A percentile compares a stretch with the other conserved stretches of the same genome.
These are phyloP conservation scores for Drosophila ohnishii DNA, from an alignment of 1,140 invertebrate genomes.

Conservation along the genomic window DNA sequence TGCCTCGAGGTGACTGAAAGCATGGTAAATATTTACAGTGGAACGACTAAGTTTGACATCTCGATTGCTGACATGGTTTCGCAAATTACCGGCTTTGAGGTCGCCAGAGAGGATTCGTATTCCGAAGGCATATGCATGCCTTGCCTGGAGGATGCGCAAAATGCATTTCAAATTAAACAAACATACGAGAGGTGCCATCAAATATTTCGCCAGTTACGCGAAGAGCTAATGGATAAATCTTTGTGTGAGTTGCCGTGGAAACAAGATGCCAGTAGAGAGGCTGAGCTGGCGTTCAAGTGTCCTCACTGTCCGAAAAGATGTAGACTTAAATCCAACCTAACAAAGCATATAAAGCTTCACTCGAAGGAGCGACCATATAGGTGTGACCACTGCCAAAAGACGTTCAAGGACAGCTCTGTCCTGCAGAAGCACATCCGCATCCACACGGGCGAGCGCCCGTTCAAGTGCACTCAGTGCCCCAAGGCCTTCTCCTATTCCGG, in stretches of 20 bases:
- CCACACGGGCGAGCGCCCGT: background rate
- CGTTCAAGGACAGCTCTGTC: background rate
- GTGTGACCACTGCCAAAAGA: background rate
- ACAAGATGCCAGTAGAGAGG: background rate
- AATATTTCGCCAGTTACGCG: background rate
- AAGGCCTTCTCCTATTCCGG: background rate
- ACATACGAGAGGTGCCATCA: background rate
- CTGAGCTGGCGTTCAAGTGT: background rate
- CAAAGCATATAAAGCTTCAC: background rate
- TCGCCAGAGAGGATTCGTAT: background rate
- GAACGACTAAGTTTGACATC: background rate
- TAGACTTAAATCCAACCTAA: background rate
- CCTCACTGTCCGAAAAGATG: background rate
- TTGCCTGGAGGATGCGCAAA: background rate
- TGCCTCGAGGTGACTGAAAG: background rate
- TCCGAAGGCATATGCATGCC: background rate
- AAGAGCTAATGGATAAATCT: background rate
- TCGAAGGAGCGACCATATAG: background rate
- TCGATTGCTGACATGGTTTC: background rate
- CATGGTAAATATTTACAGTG: background rate
- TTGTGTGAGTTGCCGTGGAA: too few relatives aligned
- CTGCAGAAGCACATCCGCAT: background rate
- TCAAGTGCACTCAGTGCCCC: conserved; percentile 3
- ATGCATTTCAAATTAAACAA: background rate
- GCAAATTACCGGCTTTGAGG: background rate